Evolutionary conservation across 92 coral and sea anemone genomes (phyloP).

Genomic region (Paramuricea clavata): DNA sequence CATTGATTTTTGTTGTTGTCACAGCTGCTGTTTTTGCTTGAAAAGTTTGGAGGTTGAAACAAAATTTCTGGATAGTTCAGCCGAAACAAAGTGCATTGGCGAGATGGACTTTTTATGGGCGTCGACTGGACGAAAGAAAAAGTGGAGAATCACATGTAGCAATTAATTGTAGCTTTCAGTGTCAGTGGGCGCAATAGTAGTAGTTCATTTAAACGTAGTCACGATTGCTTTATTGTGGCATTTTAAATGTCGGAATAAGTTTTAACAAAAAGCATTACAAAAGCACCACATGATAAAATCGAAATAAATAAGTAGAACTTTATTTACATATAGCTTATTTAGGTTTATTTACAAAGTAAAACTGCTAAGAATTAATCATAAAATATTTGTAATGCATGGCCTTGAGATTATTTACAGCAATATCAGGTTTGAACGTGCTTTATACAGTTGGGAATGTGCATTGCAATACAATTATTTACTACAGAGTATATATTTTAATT

Average conservation of each 20-base stretch:
- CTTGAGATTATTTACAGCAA: not conserved
- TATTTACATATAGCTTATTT: not conserved
- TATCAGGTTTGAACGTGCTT: not conserved
- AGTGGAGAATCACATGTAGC: not conserved
- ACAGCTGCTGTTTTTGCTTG: not conserved
- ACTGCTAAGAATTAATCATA: too few relatives aligned
- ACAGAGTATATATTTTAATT: not conserved
- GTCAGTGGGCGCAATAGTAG: too few relatives aligned
- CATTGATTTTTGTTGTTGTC: not conserved
- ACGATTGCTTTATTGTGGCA: not conserved
- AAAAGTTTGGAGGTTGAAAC: not conserved
- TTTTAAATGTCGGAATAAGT: too few relatives aligned
- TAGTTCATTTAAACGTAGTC: not conserved
- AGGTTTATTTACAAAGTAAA: not conserved
- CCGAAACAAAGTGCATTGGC: not conserved
- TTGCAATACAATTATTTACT: not conserved
- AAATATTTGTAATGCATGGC: not conserved
- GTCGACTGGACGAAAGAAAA: not conserved
- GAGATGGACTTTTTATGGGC: not conserved
- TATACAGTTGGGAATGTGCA: not conserved
- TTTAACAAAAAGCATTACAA: too few relatives aligned
- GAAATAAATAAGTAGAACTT: constrained; percentile 10
- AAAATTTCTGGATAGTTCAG: not conserved
- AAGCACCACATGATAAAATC: not conserved
- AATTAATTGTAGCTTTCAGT: too few relatives aligned